Percentiles rank a stretch among this genome's conserved stretches.
Conservation (phyloP, 2,888 invertebrate genomes). For the Acrocyrtus sp. region DNA sequence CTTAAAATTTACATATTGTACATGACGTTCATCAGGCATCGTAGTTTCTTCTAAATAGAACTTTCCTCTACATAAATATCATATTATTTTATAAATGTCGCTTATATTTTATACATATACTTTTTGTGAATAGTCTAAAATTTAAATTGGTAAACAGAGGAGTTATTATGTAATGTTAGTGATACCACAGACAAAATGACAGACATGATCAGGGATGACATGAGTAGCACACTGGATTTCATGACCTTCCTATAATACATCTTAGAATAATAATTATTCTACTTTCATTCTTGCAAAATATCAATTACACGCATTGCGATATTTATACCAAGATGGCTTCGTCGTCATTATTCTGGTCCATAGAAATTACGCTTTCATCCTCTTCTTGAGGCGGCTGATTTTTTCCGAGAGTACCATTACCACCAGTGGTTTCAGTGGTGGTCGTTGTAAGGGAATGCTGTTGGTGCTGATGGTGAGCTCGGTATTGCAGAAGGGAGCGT, state of each 20-base stretch:
- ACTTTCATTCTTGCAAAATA: too few relatives aligned
- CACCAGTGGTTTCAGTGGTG: not conserved
- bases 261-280: too few relatives aligned
- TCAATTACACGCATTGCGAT: not conserved
- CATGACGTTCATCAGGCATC: not conserved
- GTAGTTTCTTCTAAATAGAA: not conserved
- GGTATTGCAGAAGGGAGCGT: not conserved
- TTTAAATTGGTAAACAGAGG: too few relatives aligned
- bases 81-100: slow-evolving; percentile 2
- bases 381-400: slow-evolving; percentile 39
- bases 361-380: slow-evolving; percentile 59
- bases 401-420: not conserved
- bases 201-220: slow-evolving; percentile 9
- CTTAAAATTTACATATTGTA: slow-evolving; percentile 23
- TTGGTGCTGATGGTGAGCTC: not conserved
- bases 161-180: not conserved
- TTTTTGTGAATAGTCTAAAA: too few relatives aligned
- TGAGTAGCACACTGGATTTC: not conserved
- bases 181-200: slow-evolving; percentile 43
- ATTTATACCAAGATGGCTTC: slow-evolving; percentile 61
- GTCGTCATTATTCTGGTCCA: slow-evolving; percentile 58
- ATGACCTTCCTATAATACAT: not conserved
- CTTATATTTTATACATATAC: not conserved
- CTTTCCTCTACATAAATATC: slow-evolving; percentile 14
- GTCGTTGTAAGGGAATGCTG: not conserved